These are phyloP conservation scores for Diaprepes abbreviatus DNA, from an alignment of 2,888 invertebrate genomes.

Conservation along the genomic window DNA sequence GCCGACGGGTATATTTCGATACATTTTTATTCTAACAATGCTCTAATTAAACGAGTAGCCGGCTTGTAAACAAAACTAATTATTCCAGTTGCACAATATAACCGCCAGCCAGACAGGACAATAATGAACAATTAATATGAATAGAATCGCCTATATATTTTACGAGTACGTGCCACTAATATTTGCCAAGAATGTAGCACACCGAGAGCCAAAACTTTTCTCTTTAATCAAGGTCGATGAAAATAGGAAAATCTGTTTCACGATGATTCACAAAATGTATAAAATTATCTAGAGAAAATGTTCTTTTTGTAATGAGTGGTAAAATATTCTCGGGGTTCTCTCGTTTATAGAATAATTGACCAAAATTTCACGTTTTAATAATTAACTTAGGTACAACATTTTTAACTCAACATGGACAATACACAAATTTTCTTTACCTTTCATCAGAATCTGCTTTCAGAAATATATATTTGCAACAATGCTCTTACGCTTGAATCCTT, in stretches of 20 bases:
- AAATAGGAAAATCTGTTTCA: slow-evolving; percentile 16
- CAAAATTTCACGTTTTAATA: no score
- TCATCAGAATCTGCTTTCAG: no score
- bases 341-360: no score
- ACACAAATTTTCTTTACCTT: no score
- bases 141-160: slow-evolving; percentile 43
- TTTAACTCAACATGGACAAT: no score
- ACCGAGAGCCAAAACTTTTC: slow-evolving; percentile 36
- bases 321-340: no score
- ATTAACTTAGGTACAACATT: no score
- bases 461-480: no score
- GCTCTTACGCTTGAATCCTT: no score
- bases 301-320: no score
- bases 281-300: neutral
- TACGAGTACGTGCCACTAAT: slow-evolving; percentile 37
- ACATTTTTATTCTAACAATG: slow-evolving; percentile 6
- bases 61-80: slow-evolving; percentile 24
- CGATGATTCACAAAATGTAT: slow-evolving; percentile 6
- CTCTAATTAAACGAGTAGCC: slow-evolving; percentile 3
- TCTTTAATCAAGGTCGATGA: slow-evolving; percentile 37
- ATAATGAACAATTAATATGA: slow-evolving; percentile 49
- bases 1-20: neutral
- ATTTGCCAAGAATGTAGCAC: slow-evolving; percentile 45
- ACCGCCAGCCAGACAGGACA: slow-evolving; percentile 44
- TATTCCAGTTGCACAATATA: slow-evolving; percentile 24